These are phyloP conservation scores for Drosophila willistoni DNA, from an alignment of 1,140 invertebrate genomes.

Conservation along the genomic window DNA sequence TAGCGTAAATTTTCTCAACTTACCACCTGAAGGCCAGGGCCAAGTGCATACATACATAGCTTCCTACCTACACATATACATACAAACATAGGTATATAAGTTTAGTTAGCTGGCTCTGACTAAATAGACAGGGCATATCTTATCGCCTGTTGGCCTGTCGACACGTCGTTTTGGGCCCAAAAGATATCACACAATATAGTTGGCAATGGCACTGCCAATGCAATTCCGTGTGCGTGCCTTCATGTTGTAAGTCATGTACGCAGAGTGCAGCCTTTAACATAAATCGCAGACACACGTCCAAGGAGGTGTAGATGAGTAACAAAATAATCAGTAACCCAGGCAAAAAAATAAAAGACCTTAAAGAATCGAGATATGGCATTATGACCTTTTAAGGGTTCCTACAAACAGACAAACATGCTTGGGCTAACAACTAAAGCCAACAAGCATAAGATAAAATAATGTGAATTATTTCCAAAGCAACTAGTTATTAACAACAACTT, in stretches of 20 bases:
- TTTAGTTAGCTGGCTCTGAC: slow-evolving; percentile 42
- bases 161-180: slow-evolving; percentile 67
- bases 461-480: not conserved
- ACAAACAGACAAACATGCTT: not conserved
- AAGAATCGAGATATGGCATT: slow-evolving; percentile 16
- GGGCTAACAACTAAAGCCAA: not conserved
- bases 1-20: slow-evolving; percentile 60
- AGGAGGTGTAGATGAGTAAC: slow-evolving; percentile 25
- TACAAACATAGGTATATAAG: not conserved
- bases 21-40: slow-evolving; percentile 46
- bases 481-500: not conserved
- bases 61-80: not conserved
- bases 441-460: not conserved
- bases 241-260: slow-evolving; percentile 65
- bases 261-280: slow-evolving; percentile 41
- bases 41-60: slow-evolving; percentile 25
- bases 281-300: slow-evolving; percentile 42
- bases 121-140: slow-evolving; percentile 75
- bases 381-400: slow-evolving; percentile 10
- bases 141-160: slow-evolving; percentile 73
- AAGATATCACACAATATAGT: slow-evolving; percentile 57
- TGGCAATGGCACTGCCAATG: slow-evolving; percentile 42
- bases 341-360: slow-evolving; percentile 1
- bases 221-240: slow-evolving; percentile 56
- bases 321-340: slow-evolving; percentile 19